phyloP scores from a whole-genome alignment of 2,113 vertebrate genomes.

The Otolemur garnettii region DNA sequence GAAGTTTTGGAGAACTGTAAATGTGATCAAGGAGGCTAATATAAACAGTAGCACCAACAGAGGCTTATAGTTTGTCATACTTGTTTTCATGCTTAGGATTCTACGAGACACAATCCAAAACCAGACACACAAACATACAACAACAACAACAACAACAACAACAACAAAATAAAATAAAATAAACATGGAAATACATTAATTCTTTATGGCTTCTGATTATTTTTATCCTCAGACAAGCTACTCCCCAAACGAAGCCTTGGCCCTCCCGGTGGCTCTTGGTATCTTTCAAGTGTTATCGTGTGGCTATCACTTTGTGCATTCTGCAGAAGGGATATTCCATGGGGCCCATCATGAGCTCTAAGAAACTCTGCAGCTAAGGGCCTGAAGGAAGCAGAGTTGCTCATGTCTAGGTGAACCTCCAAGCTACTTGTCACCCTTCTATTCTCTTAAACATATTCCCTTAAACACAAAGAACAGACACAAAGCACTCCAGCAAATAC shows the following conservation, averaged over 20 bases:
- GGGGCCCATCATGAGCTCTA: not conserved
- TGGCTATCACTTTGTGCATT: not conserved
- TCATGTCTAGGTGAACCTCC: not conserved
- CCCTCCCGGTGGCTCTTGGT: not conserved
- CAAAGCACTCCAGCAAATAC: not conserved
- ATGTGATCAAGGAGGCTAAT: conserved; percentile 12
- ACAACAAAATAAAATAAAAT: not conserved
- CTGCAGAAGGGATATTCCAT: not conserved
- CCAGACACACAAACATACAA: not conserved
- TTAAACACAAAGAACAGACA: not conserved
- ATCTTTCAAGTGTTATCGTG: not conserved
- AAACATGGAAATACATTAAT: not conserved
- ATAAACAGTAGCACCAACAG: conserved; percentile 9
- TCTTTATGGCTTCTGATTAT: not conserved
- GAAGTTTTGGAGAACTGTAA: conserved; percentile 22
- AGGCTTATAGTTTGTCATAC: not conserved
- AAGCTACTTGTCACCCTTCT: no score
- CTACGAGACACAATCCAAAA: conserved; percentile 5
- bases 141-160: not conserved
- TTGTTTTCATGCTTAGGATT: not conserved
- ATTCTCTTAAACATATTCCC: not conserved
- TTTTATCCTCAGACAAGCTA: not conserved
- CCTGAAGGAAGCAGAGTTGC: not conserved
- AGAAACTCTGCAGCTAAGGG: not conserved
- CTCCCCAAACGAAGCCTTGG: not conserved